Evolutionary conservation across 2,113 vertebrate genomes (phyloP), one percentile per base, ranked within the genome.

Genomic region (Paedocypris sp.): DNA sequence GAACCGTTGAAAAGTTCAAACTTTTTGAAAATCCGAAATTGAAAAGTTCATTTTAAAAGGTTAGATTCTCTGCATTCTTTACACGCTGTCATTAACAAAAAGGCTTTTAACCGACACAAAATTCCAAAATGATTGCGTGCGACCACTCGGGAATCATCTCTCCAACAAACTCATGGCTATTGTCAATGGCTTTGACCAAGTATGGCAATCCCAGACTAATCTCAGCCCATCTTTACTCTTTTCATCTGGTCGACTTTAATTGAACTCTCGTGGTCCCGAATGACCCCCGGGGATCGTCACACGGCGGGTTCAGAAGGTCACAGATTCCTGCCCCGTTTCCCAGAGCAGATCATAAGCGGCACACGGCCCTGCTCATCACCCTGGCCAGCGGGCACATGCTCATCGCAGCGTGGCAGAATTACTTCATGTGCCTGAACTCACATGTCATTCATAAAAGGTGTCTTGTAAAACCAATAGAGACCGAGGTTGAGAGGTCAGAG

Each of bases 381-480:
- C 56, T 51, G 45, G 62, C n/a, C n/a, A n/a, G n/a, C n/a, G n/a
- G n/a, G n/a, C n/a, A 53, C 62, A 69, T 75, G 75, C 67, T 69
- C 59, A 74, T 41, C 69, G 59, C 62, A 64, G 72, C 67, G 71
- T 53, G 68, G 70, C 66, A 56, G 26, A 75, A 54, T 43, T 39
- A 60, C 66, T 52, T 72, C 70, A 69, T 73, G 62, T 68, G 75
- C 74, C 71, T 63, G 56, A 73, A 66, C 28, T 77, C 71, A 74
- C 63, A 35, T 71, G 71, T 75, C 71, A 62, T 53, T 53, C 33
- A 13, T 3, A 23, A 57, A 68, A 54, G 66, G 69, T 64, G 62
- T 23, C 41, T 32, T 56, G 52, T 65, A 58, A 31, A 13, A 22
- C 51, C 31, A 47, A 31, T 20, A 25, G 43, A 12, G 3, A 68